Percentiles rank a stretch among this genome's conserved stretches.
Conservation (phyloP, 2,113 vertebrate species). For the Gadus chalcogrammus region DNA sequence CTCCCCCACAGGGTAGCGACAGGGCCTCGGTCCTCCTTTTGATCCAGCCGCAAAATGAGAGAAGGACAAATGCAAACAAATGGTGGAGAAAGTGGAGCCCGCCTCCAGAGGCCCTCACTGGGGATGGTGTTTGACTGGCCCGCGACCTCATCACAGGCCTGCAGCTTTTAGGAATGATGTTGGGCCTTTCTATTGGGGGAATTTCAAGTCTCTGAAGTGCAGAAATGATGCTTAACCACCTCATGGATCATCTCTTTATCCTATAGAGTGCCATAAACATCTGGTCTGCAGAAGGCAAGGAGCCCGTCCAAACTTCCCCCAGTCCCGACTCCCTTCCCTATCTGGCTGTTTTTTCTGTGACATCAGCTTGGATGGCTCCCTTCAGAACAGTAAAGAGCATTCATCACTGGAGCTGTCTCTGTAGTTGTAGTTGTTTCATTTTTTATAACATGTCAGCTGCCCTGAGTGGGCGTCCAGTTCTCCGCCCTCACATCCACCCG, state of each 20-base stretch:
- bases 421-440: neutral
- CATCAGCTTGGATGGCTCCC: constrained; percentile 23
- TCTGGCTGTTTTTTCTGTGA: constrained; percentile 34
- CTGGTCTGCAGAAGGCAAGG: constrained; percentile 63
- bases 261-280: constrained; percentile 62
- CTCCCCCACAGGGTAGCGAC: constrained; percentile 26
- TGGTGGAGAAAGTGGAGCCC: too few relatives aligned
- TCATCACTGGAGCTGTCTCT: constrained; percentile 25
- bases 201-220: constrained; percentile 32
- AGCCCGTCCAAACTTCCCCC: constrained; percentile 17
- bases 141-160: too few relatives aligned
- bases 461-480: too few relatives aligned
- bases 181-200: constrained; percentile 19
- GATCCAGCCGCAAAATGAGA: constrained; percentile 34
- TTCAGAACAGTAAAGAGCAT: constrained; percentile 23
- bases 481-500: too few relatives aligned
- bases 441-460: neutral
- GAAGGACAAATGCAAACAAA: too few relatives aligned
- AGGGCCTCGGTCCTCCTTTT: constrained; percentile 47
- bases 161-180: too few relatives aligned
- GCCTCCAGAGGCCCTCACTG: too few relatives aligned
- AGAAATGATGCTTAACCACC: constrained; percentile 43
- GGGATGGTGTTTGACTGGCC: too few relatives aligned
- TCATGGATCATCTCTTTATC: constrained; percentile 23
- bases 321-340: constrained; percentile 33